Percentiles rank a stretch among this genome's conserved stretches.
Conservation (phyloP, 2,113 vertebrate species). For the Tenebrosternarchus preto region DNA sequence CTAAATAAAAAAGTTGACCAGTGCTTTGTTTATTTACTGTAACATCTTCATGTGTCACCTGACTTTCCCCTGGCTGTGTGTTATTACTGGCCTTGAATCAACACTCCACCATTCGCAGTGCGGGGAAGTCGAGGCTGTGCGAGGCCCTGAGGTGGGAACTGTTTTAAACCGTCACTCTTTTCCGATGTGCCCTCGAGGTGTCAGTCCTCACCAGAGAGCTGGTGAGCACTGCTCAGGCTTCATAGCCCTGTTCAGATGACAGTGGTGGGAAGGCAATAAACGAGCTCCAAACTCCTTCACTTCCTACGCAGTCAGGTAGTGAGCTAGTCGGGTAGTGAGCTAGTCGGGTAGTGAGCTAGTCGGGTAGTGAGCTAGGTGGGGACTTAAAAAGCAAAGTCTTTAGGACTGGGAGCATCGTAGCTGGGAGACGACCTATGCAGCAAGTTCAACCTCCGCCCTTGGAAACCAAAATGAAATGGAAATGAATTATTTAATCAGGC, state of each 20-base stretch:
- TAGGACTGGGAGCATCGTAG: neutral
- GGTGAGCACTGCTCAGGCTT: neutral
- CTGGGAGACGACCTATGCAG: slow-evolving; percentile 7
- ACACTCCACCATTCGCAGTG: neutral
- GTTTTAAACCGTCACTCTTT: neutral
- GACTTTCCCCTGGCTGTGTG: neutral
- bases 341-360: neutral
- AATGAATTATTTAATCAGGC: slow-evolving; percentile 45
- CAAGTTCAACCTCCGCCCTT: slow-evolving; percentile 7
- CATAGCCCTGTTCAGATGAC: neutral
- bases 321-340: neutral
- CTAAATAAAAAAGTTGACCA: no score
- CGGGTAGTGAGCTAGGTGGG: neutral
- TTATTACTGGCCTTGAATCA: neutral
- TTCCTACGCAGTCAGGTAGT: neutral
- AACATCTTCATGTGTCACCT: no score
- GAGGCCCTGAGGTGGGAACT: neutral
- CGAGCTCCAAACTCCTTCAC: neutral
- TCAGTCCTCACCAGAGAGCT: neutral
- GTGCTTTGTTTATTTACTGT: no score
- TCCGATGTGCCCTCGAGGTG: neutral
- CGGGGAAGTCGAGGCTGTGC: neutral
- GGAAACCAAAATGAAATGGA: neutral
- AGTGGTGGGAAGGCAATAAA: neutral
- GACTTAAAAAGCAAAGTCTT: neutral